phyloP scores from a whole-genome alignment of 2,888 invertebrate genomes.

The Tyria jacobaeae region DNA sequence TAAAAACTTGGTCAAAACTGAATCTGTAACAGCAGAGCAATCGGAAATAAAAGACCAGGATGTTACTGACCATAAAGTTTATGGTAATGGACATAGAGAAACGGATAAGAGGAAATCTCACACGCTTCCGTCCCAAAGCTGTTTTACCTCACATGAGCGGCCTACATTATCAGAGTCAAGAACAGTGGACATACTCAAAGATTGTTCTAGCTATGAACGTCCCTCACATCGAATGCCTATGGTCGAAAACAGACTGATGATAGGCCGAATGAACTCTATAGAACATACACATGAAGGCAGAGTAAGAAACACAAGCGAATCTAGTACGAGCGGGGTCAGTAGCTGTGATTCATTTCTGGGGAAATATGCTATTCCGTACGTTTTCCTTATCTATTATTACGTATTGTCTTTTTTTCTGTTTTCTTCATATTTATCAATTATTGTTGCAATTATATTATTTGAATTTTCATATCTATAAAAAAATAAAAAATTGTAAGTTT shows the following conservation, averaged over 20 bases:
- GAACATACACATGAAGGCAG: conserved; percentile 79
- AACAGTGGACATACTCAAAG: conserved; percentile 87
- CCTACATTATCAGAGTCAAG: conserved; percentile 90
- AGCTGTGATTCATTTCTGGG: conserved; percentile 92
- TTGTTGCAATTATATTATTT: no score
- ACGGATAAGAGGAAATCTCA: conserved; percentile 79
- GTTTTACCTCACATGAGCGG: conserved; percentile 86
- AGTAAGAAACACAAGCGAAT: conserved; percentile 87
- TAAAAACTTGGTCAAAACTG: conserved; percentile 56
- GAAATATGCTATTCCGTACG: conserved; percentile 87
- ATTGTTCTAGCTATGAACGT: conserved; percentile 72
- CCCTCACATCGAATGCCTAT: conserved; percentile 60
- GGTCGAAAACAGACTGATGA: conserved; percentile 65
- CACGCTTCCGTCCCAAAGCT: conserved; percentile 86
- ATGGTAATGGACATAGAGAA: conserved; percentile 57
- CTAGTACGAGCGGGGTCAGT: conserved; percentile 93
- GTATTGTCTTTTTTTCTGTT: neutral
- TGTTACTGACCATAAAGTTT: conserved; percentile 66
- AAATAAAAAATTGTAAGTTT: no score
- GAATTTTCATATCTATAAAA: no score
- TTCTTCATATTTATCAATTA: no score
- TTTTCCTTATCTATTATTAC: conserved; percentile 29
- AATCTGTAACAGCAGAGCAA: conserved; percentile 57
- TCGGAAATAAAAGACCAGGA: conserved; percentile 63
- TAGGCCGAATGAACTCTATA: conserved; percentile 76